phyloP scores from a whole-genome alignment of 1,140 invertebrate species.

The Sycophila sp. region DNA sequence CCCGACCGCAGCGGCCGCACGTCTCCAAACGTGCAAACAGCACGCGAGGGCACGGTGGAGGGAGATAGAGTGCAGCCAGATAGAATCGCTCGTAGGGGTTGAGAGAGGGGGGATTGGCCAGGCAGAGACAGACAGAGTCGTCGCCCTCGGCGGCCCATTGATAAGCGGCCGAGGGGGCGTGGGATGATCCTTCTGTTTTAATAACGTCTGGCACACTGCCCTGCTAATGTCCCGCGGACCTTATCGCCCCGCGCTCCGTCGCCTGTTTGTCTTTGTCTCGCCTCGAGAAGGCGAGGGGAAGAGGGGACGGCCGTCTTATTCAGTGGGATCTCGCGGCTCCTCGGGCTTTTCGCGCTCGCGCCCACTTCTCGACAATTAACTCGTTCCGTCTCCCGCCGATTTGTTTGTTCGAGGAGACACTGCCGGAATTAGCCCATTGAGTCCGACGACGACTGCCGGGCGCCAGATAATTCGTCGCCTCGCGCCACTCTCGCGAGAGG shows the following conservation, averaged over 20 bases:
- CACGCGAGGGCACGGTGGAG: not conserved
- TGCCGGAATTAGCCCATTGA: conserved; percentile 14
- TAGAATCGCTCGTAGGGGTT: too few species aligned
- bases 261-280: not conserved
- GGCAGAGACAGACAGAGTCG: not conserved
- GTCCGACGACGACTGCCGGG: not conserved
- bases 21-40: too few species aligned
- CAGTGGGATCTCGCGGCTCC: too few species aligned
- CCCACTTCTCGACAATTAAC: conserved; percentile 29
- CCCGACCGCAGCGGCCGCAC: too few species aligned
- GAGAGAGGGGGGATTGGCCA: not conserved
- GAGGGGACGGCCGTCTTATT: too few species aligned
- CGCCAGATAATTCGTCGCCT: not conserved
- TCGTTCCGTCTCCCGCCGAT: not conserved
- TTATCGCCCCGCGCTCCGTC: not conserved
- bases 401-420: conserved; percentile 5
- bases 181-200: conserved; percentile 44
- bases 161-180: conserved; percentile 7
- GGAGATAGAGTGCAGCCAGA: not conserved
- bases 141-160: conserved; percentile 25
- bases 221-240: conserved; percentile 42
- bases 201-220: conserved; percentile 48
- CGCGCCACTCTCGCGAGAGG: not conserved
- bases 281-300: too few species aligned
- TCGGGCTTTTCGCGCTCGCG: too few species aligned